phyloP scores from a whole-genome alignment of 2,113 vertebrate genomes.

The Aptenodytes forsteri region DNA sequence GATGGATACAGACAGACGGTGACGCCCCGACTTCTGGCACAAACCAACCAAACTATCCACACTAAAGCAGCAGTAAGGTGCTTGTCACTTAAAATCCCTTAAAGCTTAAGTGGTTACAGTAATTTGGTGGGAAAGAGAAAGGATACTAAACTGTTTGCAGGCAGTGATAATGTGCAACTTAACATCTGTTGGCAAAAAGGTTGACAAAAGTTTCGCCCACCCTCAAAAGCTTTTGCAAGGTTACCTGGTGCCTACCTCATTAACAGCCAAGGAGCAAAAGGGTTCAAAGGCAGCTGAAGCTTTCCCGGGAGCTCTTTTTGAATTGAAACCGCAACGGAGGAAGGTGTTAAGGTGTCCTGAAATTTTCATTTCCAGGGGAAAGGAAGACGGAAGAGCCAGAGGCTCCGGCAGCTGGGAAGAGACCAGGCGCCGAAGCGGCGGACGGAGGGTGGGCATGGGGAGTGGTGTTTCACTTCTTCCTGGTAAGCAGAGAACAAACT shows the following conservation, averaged over 20 bases:
- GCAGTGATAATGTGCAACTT: rapidly evolving
- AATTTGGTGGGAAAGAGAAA: neutral
- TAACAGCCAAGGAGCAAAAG: neutral
- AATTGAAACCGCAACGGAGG: rapidly evolving
- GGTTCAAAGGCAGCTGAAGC: neutral
- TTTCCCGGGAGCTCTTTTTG: rapidly evolving
- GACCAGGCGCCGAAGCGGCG: neutral
- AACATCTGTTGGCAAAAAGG: neutral
- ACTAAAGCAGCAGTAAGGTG: rapidly evolving
- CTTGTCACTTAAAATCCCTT: neutral
- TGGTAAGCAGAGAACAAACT: conserved; percentile 71
- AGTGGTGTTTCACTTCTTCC: conserved; percentile 92
- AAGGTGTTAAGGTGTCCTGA: rapidly evolving
- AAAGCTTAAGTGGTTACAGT: rapidly evolving
- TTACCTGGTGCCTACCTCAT: rapidly evolving
- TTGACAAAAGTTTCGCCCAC: neutral
- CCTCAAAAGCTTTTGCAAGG: neutral
- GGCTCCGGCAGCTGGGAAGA: neutral
- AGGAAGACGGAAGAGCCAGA: neutral
- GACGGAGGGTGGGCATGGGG: conserved; percentile 88
- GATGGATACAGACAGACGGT: rapidly evolving
- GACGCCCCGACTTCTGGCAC: neutral
- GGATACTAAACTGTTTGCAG: rapidly evolving
- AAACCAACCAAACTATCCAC: neutral
- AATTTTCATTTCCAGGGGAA: neutral